These are phyloP conservation scores for Philonicus albiceps DNA, from an alignment of 2,888 invertebrate genomes.

Conservation along the genomic window DNA sequence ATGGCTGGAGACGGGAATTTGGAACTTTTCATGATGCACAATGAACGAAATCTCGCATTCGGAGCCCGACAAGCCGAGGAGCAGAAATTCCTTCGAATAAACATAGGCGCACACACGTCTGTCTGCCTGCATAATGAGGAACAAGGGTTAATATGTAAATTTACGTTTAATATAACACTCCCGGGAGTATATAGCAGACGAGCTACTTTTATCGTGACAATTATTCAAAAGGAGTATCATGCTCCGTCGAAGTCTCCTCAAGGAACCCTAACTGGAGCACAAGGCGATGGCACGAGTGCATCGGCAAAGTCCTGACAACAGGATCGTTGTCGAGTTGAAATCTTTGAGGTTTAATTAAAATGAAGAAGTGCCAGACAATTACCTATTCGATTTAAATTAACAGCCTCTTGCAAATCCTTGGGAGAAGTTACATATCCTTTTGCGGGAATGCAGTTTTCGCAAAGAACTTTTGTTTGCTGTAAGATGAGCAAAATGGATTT, in stretches of 20 bases:
- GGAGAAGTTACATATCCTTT: neutral
- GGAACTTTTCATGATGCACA: constrained; percentile 40
- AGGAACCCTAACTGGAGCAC: neutral
- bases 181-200: constrained; percentile 28
- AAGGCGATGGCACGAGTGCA: neutral
- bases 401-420: neutral
- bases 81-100: neutral
- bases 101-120: neutral
- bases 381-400: constrained; percentile 5
- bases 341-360: constrained; percentile 31
- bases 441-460: neutral
- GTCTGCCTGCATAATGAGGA: constrained; percentile 38
- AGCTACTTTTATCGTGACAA: constrained; percentile 39
- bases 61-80: neutral
- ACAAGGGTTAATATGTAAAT: constrained; percentile 45
- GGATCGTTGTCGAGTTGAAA: neutral
- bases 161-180: constrained; percentile 43
- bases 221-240: constrained; percentile 35
- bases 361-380: neutral
- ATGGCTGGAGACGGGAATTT: neutral
- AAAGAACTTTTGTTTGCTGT: neutral
- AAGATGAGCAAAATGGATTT: neutral
- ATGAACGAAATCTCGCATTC: constrained; percentile 9
- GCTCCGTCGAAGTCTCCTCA: neutral
- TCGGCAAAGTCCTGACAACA: neutral